phyloP scores from a whole-genome alignment of 2,888 invertebrate genomes.

The Drosophila sordidula region DNA sequence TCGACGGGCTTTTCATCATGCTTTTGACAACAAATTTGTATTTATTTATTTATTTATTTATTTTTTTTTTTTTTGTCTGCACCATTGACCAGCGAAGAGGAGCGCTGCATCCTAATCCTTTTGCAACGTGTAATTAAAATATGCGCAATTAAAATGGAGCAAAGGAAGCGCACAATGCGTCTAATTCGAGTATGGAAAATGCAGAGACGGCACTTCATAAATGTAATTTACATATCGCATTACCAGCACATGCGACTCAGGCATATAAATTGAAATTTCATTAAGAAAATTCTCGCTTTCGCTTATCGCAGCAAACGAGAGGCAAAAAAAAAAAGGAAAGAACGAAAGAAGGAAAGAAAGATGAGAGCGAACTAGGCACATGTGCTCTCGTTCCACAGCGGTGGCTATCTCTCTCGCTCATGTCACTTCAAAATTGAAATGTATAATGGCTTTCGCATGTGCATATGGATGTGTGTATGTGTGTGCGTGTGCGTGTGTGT shows the following conservation, averaged over 20 bases:
- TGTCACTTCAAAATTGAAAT: constrained; percentile 73
- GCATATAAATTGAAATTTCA: constrained; percentile 76
- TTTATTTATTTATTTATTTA: no score
- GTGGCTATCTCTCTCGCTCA: constrained; percentile 11
- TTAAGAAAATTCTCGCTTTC: constrained; percentile 68
- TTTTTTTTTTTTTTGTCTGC: constrained; percentile 5
- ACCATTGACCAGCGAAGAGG: constrained; percentile 24
- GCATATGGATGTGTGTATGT: constrained; percentile 7
- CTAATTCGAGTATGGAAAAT: constrained; percentile 46
- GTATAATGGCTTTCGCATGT: constrained; percentile 66
- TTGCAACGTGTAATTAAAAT: constrained; percentile 69
- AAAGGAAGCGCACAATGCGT: constrained; percentile 34
- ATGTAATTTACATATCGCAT: constrained; percentile 68
- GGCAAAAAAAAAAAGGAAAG: not conserved
- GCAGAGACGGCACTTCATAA: constrained; percentile 54
- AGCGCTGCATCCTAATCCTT: constrained; percentile 13
- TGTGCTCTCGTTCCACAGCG: not conserved
- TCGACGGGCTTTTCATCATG: constrained; percentile 31
- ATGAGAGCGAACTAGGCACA: not conserved
- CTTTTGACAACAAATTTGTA: constrained; percentile 16
- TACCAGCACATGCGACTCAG: constrained; percentile 21
- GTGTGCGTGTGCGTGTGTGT: constrained; percentile 6
- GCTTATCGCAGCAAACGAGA: constrained; percentile 20
- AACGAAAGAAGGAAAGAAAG: no score
- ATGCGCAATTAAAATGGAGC: constrained; percentile 70